phyloP scores from a whole-genome alignment of 35 echinoderm and acorn worm genomes.

The Stichopus chloronotus region DNA sequence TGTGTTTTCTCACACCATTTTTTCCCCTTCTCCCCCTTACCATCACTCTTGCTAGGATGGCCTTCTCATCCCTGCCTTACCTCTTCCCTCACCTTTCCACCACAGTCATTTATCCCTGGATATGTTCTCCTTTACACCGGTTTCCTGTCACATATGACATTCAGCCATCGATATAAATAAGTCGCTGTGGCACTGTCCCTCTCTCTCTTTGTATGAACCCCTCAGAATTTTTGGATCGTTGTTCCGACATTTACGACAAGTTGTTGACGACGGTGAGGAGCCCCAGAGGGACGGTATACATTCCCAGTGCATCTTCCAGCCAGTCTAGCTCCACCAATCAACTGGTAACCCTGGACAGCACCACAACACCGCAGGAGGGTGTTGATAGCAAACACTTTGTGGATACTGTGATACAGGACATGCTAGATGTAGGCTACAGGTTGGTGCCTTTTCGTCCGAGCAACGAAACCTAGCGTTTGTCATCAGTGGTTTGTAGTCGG shows the following conservation, averaged over 20 bases:
- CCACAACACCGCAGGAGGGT: constrained; percentile 49
- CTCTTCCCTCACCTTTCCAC: too few species aligned
- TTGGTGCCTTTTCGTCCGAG: not conserved
- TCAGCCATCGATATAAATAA: too few species aligned
- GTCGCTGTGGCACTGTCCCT: not conserved
- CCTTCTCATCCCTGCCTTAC: too few species aligned
- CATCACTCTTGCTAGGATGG: too few species aligned
- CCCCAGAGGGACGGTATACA: constrained; percentile 88
- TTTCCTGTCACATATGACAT: too few species aligned
- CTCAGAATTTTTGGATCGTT: constrained; percentile 81
- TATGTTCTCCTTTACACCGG: too few species aligned
- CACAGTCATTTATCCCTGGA: too few species aligned
- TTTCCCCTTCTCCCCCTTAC: too few species aligned
- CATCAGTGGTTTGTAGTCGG: not conserved
- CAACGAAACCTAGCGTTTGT: not conserved
- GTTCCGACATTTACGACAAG: constrained; percentile 80
- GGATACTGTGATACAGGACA: constrained; percentile 78
- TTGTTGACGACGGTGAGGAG: constrained; percentile 73
- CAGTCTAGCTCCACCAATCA: not conserved
- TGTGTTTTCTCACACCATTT: too few species aligned
- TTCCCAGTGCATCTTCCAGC: constrained; percentile 65
- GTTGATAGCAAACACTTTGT: constrained; percentile 79
- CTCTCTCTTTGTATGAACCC: not conserved
- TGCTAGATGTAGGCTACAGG: constrained; percentile 72
- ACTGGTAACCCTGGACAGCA: not conserved